A percentile compares a stretch with the other conserved stretches of the same genome.
These are phyloP conservation scores for Myiotriccus ornatus DNA, from an alignment of 2,797 vertebrate species.

Conservation along the genomic window DNA sequence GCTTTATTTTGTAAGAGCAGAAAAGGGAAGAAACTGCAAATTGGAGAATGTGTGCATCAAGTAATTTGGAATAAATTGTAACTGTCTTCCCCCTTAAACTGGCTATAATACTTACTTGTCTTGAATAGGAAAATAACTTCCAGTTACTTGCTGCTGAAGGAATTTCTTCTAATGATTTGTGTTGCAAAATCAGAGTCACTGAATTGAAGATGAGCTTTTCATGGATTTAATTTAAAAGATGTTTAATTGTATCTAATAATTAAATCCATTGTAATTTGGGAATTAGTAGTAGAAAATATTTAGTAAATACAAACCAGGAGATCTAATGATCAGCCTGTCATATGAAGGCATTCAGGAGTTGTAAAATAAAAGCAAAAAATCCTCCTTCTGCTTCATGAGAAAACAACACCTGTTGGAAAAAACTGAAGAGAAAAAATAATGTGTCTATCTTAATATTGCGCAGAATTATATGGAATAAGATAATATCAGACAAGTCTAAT, in stretches of 20 bases:
- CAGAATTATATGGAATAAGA: not conserved
- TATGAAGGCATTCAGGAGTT: not conserved
- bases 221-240: not conserved
- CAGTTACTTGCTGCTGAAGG: not conserved
- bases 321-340: not conserved
- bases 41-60: not conserved
- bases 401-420: not conserved
- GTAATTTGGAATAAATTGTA: not conserved
- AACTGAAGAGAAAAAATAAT: not conserved
- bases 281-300: not conserved
- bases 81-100: not conserved
- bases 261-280: not conserved
- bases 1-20: not conserved
- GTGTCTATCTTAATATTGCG: not conserved
- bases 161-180: not conserved
- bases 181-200: constrained; percentile 4
- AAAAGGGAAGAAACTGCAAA: not conserved
- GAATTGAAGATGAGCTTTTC: not conserved
- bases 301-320: not conserved
- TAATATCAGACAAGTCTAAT: not conserved
- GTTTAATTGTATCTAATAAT: not conserved
- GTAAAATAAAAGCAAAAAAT: not conserved
- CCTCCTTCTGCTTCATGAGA: not conserved
- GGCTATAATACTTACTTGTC: not conserved
- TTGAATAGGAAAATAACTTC: not conserved